Evolutionary conservation across 1,140 invertebrate species (phyloP).

Genomic region (Lepidurus couesii): DNA sequence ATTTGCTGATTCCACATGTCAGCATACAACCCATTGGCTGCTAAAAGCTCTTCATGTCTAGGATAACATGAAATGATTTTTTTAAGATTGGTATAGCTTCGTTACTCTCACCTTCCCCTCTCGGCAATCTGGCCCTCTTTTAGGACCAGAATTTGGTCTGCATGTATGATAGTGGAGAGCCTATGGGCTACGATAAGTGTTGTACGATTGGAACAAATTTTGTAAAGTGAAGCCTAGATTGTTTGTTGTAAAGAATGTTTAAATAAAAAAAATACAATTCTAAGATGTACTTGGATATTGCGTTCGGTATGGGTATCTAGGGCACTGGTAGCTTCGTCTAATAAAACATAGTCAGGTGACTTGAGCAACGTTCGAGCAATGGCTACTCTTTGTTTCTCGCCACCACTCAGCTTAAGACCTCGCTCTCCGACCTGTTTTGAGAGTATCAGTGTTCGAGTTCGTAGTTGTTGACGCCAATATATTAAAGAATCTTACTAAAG

Average conservation of each 20-base stretch:
- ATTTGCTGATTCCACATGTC: constrained; percentile 86
- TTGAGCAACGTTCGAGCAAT: constrained; percentile 87
- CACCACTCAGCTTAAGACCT: constrained; percentile 72
- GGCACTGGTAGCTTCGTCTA: constrained; percentile 86
- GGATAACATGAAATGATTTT: constrained; percentile 38
- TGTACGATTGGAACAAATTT: constrained; percentile 75
- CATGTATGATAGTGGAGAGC: constrained; percentile 86
- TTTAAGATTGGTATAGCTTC: background rate
- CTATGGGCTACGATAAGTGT: constrained; percentile 89
- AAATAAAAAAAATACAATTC: background rate
- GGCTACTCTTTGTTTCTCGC: constrained; percentile 89
- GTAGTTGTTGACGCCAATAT: background rate
- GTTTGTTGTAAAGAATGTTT: background rate
- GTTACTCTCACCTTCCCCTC: constrained; percentile 63
- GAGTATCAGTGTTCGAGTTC: constrained; percentile 16
- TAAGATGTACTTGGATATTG: constrained; percentile 61
- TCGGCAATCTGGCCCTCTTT: constrained; percentile 87
- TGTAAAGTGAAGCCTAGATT: constrained; percentile 59
- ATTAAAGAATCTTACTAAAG: constrained; percentile 53
- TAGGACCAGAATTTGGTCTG: constrained; percentile 85
- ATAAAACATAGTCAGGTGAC: constrained; percentile 71
- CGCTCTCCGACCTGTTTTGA: constrained; percentile 63
- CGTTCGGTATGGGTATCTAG: constrained; percentile 77
- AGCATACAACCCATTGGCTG: constrained; percentile 62
- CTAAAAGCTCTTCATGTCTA: constrained; percentile 72